These are phyloP conservation scores for Drosophila mercatorum DNA, from an alignment of 2,888 invertebrate genomes.

Conservation along the genomic window DNA sequence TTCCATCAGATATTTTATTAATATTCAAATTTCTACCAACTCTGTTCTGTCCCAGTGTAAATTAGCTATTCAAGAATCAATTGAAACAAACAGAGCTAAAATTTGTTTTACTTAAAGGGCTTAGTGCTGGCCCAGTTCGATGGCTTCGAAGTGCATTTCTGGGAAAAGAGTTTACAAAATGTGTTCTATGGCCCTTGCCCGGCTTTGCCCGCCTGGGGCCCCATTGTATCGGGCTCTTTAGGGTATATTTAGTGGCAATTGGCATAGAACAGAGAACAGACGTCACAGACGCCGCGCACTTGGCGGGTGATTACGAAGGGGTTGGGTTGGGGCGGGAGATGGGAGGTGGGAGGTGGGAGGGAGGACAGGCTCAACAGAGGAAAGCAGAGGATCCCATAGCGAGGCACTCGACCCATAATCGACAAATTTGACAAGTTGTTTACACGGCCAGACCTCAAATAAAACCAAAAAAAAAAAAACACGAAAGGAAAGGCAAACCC, in stretches of 20 bases:
- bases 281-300: constrained; percentile 8
- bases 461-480: neutral
- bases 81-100: neutral
- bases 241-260: constrained; percentile 7
- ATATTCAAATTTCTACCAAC: neutral
- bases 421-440: constrained; percentile 41
- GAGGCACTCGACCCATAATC: constrained; percentile 25
- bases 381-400: constrained; percentile 12
- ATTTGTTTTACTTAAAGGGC: neutral
- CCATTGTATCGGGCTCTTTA: neutral
- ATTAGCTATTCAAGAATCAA: neutral
- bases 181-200: no score
- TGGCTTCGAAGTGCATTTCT: neutral
- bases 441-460: constrained; percentile 32
- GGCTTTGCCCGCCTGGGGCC: neutral
- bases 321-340: neutral
- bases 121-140: neutral
- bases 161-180: neutral
- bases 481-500: neutral
- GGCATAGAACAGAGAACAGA: constrained; percentile 8
- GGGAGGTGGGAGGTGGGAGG: neutral
- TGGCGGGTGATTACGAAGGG: neutral
- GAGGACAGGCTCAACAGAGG: neutral
- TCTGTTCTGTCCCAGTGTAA: neutral
- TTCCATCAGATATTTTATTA: neutral